Evolutionary conservation across 2,888 invertebrate genomes (phyloP).

Genomic region (Keiferia lycopersicella): DNA sequence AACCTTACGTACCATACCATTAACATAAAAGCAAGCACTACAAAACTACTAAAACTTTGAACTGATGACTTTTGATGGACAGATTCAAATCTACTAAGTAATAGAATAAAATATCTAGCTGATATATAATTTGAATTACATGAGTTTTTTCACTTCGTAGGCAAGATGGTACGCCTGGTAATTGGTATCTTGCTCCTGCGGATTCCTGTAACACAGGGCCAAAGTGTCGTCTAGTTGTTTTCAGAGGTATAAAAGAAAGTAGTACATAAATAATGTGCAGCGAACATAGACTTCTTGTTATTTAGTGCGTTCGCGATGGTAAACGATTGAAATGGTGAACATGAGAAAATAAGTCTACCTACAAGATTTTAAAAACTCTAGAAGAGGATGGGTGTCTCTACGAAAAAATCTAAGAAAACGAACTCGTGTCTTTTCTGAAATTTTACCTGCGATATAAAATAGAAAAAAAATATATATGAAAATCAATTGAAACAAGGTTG

Average conservation of each 20-base stretch:
- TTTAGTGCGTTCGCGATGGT: conserved; percentile 19
- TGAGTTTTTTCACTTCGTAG: conserved; percentile 99
- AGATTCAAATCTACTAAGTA: conserved; percentile 49
- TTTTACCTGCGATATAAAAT: too few species aligned
- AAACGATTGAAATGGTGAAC: neutral
- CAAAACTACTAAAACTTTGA: conserved; percentile 23
- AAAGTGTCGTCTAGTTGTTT: conserved; percentile 74
- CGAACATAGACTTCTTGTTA: conserved; percentile 30
- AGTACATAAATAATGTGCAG: conserved; percentile 35
- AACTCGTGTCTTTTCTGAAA: too few species aligned
- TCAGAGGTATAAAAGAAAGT: conserved; percentile 36
- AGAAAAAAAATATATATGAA: too few species aligned
- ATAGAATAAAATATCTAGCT: conserved; percentile 63
- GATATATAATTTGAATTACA: conserved; percentile 87
- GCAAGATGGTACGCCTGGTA: conserved; percentile 99
- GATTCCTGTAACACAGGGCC: conserved; percentile 92
- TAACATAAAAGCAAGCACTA: conserved; percentile 56
- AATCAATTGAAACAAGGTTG: neutral
- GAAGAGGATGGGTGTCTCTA: neutral
- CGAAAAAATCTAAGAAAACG: neutral
- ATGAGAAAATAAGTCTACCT: neutral
- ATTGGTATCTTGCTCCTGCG: conserved; percentile 93
- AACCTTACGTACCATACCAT: conserved; percentile 25
- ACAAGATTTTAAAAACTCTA: conserved; percentile 4
- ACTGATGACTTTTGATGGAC: conserved; percentile 15